phyloP scores from a whole-genome alignment of 2,888 invertebrate species.

The Tridacna crocea region DNA sequence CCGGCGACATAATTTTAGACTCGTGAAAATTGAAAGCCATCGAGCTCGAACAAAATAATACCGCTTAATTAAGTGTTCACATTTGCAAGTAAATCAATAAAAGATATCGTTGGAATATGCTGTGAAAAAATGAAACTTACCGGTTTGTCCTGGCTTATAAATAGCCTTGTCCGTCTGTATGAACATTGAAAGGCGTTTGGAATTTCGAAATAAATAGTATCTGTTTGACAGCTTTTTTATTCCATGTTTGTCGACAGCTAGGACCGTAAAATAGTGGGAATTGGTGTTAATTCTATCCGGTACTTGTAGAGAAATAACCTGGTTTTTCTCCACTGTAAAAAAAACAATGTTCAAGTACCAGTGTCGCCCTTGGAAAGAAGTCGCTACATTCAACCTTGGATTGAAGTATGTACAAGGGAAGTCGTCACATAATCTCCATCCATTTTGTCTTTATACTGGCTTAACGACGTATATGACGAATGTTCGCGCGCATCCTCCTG shows the following conservation, averaged over 20 bases:
- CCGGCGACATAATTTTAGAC: too few species aligned
- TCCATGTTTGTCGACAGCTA: background rate
- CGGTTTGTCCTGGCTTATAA: slow-evolving; percentile 20
- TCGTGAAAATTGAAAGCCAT: too few species aligned
- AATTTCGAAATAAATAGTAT: background rate
- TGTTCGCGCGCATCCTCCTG: too few species aligned
- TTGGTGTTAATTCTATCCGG: background rate
- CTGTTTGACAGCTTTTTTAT: background rate
- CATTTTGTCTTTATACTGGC: background rate
- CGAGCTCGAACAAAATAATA: too few species aligned
- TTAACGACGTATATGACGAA: too few species aligned
- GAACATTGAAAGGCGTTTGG: background rate
- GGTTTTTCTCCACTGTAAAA: background rate
- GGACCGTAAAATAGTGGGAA: background rate
- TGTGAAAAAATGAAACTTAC: background rate
- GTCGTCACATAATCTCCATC: too few species aligned
- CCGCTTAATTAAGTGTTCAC: too few species aligned
- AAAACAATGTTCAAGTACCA: background rate
- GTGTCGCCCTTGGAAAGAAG: background rate
- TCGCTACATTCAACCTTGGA: background rate
- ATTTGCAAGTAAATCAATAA: too few species aligned
- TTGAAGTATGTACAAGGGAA: too few species aligned
- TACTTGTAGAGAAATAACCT: background rate
- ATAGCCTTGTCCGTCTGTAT: slow-evolving; percentile 19
- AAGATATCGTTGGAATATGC: too few species aligned